A percentile compares a stretch with the other conserved stretches of the same genome.
Evolutionary conservation across 2,888 invertebrate genomes (phyloP).

Genomic region (Zaprionus bogoriensis): DNA sequence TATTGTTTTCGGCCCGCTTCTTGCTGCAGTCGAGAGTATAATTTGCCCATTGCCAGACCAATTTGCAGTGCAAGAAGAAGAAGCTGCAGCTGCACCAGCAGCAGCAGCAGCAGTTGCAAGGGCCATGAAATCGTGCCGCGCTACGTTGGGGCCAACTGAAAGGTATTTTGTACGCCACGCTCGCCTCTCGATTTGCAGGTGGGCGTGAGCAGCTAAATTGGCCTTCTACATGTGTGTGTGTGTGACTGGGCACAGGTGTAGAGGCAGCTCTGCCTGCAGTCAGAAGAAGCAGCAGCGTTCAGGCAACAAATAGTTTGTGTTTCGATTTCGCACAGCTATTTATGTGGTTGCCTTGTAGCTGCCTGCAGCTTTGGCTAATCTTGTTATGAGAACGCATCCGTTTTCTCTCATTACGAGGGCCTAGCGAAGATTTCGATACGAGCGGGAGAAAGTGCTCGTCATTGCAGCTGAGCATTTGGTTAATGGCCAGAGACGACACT

Average conservation of each 20-base stretch:
- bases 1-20: conserved; percentile 49
- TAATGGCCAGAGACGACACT: conserved; percentile 61
- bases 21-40: conserved; percentile 21
- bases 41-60: conserved; percentile 39
- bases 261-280: neutral
- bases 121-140: conserved; percentile 56
- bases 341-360: neutral
- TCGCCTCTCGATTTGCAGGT: conserved; percentile 49
- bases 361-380: neutral
- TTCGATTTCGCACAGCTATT: neutral
- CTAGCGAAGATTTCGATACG: conserved; percentile 22
- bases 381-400: neutral
- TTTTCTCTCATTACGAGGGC: neutral
- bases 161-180: conserved; percentile 23
- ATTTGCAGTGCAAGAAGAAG: conserved; percentile 39
- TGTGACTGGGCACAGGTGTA: conserved; percentile 20
- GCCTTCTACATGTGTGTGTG: conserved; percentile 18
- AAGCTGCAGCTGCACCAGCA: conserved; percentile 8
- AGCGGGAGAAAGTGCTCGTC: conserved; percentile 68
- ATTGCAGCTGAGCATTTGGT: conserved; percentile 57
- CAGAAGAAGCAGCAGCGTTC: neutral
- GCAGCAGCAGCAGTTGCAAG: conserved; percentile 28
- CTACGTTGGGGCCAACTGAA: conserved; percentile 20
- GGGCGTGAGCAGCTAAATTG: conserved; percentile 67
- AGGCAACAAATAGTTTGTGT: neutral